These are phyloP conservation scores for Aplocera efformata DNA, from an alignment of 2,888 invertebrate genomes.

Conservation along the genomic window DNA sequence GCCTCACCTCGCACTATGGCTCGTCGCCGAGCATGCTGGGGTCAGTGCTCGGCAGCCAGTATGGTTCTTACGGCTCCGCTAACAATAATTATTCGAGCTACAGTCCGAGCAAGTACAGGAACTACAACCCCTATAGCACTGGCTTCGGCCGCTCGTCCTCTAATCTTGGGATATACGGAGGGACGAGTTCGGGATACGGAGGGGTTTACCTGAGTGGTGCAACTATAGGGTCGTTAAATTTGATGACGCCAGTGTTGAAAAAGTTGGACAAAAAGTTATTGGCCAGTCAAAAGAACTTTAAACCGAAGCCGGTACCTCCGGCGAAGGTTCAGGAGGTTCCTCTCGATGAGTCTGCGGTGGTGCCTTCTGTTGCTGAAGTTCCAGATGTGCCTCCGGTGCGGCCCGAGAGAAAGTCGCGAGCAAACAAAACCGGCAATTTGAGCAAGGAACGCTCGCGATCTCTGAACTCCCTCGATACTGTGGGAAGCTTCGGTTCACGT, in stretches of 20 bases:
- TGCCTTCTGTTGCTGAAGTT: conserved; percentile 21
- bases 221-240: conserved; percentile 78
- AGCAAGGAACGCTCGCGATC: conserved; percentile 71
- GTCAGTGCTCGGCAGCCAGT: conserved; percentile 62
- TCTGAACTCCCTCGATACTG: conserved; percentile 57
- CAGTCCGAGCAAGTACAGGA: conserved; percentile 62
- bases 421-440: conserved; percentile 44
- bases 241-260: conserved; percentile 77
- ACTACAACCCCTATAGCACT: conserved; percentile 69
- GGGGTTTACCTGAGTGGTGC: conserved; percentile 83
- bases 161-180: conserved; percentile 79
- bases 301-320: conserved; percentile 65
- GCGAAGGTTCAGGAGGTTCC: conserved; percentile 48
- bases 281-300: conserved; percentile 75
- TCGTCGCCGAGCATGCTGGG: conserved; percentile 70
- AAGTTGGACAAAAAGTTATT: conserved; percentile 71
- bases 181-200: conserved; percentile 84
- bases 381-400: conserved; percentile 49
- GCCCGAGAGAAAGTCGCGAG: conserved; percentile 60
- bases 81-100: conserved; percentile 56
- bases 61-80: conserved; percentile 53
- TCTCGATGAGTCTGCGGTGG: conserved; percentile 29
- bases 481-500: conserved; percentile 65
- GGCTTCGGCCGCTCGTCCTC: conserved; percentile 63
- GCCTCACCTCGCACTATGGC: conserved; percentile 64